These are phyloP conservation scores for Planococcus citri DNA, from an alignment of 1,140 invertebrate species.

Conservation along the genomic window DNA sequence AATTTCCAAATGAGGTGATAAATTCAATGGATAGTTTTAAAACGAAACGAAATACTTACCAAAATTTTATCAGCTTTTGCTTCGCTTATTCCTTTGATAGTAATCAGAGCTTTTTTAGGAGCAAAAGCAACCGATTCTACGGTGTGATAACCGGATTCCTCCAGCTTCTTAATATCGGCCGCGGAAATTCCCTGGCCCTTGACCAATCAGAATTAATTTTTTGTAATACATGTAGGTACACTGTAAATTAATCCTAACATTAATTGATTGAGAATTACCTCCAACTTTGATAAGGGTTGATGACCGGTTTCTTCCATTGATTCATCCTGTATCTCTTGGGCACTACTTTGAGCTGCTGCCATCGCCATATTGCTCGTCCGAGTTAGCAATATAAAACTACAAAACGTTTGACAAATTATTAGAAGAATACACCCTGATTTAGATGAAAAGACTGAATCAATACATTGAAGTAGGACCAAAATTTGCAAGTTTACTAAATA, in stretches of 20 bases:
- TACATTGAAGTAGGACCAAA: no score
- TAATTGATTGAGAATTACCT: conserved; percentile 39
- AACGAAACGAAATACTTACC: conserved; percentile 33
- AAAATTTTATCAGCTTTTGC: conserved; percentile 94
- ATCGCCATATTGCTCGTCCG: conserved; percentile 24
- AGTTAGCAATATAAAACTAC: no score
- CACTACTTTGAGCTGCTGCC: conserved; percentile 23
- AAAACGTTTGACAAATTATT: no score
- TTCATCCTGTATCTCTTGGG: conserved; percentile 38
- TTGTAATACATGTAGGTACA: conserved; percentile 15
- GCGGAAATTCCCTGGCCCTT: conserved; percentile 75
- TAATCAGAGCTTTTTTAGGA: conserved; percentile 76
- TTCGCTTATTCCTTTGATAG: conserved; percentile 95
- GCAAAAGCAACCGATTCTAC: conserved; percentile 91
- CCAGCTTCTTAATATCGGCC: conserved; percentile 84
- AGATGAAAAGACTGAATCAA: no score
- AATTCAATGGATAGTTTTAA: neutral
- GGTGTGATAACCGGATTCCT: conserved; percentile 86
- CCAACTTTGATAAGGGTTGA: conserved; percentile 44
- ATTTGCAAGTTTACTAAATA: no score
- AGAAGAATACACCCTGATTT: no score
- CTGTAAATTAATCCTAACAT: conserved; percentile 44
- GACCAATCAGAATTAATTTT: neutral
- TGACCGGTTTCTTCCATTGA: conserved; percentile 44
- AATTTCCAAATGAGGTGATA: neutral